Evolutionary conservation across 2,888 invertebrate species (phyloP).

Genomic region (Acronicta aceris): DNA sequence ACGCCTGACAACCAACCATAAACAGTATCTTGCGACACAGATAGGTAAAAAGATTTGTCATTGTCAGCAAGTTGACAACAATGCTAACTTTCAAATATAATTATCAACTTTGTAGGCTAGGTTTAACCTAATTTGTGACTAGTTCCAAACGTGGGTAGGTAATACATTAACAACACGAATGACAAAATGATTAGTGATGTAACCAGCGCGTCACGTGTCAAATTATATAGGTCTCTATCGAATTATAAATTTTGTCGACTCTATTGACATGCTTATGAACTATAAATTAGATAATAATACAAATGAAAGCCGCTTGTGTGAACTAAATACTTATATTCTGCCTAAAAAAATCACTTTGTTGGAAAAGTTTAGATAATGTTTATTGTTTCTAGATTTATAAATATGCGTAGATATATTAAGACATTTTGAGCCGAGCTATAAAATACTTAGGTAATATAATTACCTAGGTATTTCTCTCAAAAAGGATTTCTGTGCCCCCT

Average conservation of each 20-base stretch:
- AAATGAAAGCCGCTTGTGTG: constrained; percentile 8
- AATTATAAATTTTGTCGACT: constrained; percentile 23
- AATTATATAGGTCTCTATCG: constrained; percentile 27
- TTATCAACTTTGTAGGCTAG: background rate
- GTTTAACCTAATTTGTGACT: constrained; percentile 14
- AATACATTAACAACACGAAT: constrained; percentile 27
- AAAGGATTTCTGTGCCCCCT: too few species aligned
- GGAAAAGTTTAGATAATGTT: too few species aligned
- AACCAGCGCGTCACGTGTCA: constrained; percentile 25
- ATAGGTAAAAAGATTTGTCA: too few species aligned
- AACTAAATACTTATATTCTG: background rate
- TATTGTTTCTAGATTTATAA: too few species aligned
- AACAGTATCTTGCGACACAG: too few species aligned
- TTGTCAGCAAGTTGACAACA: too few species aligned
- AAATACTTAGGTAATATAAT: too few species aligned
- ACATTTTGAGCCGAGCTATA: too few species aligned
- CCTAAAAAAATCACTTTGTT: background rate
- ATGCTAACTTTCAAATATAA: too few species aligned
- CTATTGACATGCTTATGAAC: constrained; percentile 29
- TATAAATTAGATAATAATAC: constrained; percentile 30
- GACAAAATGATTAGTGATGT: constrained; percentile 20
- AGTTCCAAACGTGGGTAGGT: constrained; percentile 2
- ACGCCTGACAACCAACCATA: too few species aligned
- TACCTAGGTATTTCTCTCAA: too few species aligned
- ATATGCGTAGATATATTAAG: too few species aligned